Conservation (phyloP, 1,140 invertebrate species). For the Campoletis sonorensis region DNA sequence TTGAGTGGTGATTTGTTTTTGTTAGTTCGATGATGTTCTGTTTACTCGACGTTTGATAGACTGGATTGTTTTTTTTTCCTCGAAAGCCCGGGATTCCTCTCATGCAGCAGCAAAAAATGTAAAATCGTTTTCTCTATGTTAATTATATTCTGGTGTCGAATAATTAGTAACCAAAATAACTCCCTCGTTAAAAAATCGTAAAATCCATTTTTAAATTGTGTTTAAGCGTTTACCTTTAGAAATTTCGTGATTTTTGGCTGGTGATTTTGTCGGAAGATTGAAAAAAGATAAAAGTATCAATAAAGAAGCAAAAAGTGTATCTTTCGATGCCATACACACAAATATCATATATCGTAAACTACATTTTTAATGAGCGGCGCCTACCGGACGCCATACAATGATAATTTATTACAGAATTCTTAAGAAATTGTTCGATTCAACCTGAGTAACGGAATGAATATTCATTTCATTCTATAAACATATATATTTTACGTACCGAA, state of each 20-base stretch:
- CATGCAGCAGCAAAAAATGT: no score
- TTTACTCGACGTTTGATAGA: no score
- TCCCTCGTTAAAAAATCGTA: not conserved
- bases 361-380: constrained; percentile 19
- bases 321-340: not conserved
- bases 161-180: no score
- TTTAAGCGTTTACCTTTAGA: not conserved
- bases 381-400: not conserved
- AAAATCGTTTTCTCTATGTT: no score
- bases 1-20: no score
- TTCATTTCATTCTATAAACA: constrained; percentile 9
- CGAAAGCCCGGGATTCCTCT: no score
- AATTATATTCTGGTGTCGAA: no score
- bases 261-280: not conserved
- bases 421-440: not conserved
- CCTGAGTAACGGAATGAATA: constrained; percentile 24
- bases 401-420: not conserved
- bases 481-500: not conserved
- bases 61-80: no score
- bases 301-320: not conserved
- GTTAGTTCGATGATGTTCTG: no score
- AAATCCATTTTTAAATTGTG: not conserved
- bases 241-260: not conserved
- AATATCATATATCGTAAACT: constrained; percentile 4
- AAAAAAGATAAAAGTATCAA: not conserved